These are phyloP conservation scores for Cyphomyrus discorhynchus DNA, from an alignment of 2,113 vertebrate species.

Conservation along the genomic window DNA sequence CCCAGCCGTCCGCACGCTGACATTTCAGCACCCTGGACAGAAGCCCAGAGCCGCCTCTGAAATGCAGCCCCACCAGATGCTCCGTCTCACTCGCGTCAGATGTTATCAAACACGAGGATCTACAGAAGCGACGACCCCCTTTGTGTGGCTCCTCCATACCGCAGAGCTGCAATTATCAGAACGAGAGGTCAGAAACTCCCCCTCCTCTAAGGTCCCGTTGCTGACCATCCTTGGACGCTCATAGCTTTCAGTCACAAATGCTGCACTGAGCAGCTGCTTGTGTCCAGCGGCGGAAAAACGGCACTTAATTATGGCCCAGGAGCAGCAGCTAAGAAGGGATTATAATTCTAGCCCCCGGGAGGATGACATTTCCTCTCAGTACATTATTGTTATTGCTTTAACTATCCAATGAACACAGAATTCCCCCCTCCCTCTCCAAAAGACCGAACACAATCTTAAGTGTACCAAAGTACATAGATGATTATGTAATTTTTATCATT, in stretches of 20 bases:
- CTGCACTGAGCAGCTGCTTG: background rate
- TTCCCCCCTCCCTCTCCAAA: background rate
- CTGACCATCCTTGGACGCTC: background rate
- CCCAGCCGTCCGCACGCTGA: background rate
- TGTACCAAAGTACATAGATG: background rate
- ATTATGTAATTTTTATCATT: background rate
- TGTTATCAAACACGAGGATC: background rate
- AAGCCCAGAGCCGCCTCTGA: background rate
- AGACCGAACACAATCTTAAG: background rate
- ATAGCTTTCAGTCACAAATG: background rate
- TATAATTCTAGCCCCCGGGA: background rate
- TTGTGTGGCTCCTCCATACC: background rate
- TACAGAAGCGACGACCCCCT: background rate
- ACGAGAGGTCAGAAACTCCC: background rate
- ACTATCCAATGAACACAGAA: background rate
- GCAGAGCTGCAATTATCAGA: background rate
- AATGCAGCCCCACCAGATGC: background rate
- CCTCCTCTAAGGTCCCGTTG: background rate
- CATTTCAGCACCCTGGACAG: background rate
- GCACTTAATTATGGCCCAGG: conserved; percentile 22
- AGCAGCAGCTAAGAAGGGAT: conserved; percentile 11
- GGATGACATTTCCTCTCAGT: background rate
- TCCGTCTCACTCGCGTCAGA: background rate
- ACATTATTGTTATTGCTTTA: background rate
- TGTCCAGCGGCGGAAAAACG: background rate